Conservation (phyloP, 2,113 vertebrate species). For the Cebidichthys violaceus region DNA sequence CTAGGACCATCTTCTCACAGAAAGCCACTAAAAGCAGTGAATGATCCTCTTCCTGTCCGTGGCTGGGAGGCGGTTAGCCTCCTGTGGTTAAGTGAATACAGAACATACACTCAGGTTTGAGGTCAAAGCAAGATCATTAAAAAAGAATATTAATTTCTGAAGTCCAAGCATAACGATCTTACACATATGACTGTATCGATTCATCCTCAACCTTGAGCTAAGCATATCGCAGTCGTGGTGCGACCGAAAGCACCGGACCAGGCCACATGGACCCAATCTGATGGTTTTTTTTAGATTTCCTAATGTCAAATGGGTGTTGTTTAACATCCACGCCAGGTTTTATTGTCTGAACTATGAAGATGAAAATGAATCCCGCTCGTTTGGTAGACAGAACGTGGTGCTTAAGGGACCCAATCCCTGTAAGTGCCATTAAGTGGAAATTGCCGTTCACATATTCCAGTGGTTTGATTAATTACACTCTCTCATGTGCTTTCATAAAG, state of each 20-base stretch:
- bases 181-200: background rate
- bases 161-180: conserved; percentile 18
- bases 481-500: conserved; percentile 84
- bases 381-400: conserved; percentile 83
- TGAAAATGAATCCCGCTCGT: conserved; percentile 84
- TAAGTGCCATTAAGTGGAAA: conserved; percentile 88
- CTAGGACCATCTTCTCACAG: conserved; percentile 77
- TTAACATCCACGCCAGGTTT: conserved; percentile 81
- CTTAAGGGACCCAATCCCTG: conserved; percentile 87
- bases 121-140: conserved; percentile 78
- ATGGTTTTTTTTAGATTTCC: conserved; percentile 51
- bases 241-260: conserved; percentile 7
- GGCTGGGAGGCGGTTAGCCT: conserved; percentile 72
- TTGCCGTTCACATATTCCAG: conserved; percentile 87
- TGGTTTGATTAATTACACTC: conserved; percentile 87
- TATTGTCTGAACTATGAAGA: conserved; percentile 82
- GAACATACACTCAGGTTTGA: conserved; percentile 71
- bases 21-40: conserved; percentile 85
- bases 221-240: background rate
- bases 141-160: conserved; percentile 60
- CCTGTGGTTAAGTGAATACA: conserved; percentile 74
- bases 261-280: conserved; percentile 9
- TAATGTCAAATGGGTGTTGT: conserved; percentile 77
- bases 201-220: conserved; percentile 1
- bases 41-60: conserved; percentile 80